phyloP scores from a whole-genome alignment of 2,888 invertebrate genomes.

The Saturnia japonica region DNA sequence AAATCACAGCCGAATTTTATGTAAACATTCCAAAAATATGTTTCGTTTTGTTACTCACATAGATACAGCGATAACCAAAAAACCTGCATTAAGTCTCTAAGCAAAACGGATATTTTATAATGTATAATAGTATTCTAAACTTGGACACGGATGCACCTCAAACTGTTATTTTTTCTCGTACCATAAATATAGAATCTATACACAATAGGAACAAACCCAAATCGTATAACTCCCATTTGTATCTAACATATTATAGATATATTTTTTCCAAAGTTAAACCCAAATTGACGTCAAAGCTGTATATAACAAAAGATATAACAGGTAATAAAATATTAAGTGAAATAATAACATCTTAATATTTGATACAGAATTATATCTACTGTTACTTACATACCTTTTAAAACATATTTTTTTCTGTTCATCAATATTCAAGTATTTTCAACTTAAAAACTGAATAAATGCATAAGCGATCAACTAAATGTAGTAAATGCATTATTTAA shows the following conservation, averaged over 20 bases:
- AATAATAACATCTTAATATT: no score
- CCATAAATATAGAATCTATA: not conserved
- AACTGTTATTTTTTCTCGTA: not conserved
- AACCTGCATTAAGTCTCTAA: not conserved
- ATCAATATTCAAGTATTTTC: not conserved
- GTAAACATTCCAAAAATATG: slow-evolving; percentile 61
- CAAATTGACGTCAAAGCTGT: no score
- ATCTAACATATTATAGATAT: not conserved
- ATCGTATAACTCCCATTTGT: no score
- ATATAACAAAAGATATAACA: no score
- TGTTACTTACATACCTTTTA: not conserved
- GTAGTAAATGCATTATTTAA: not conserved
- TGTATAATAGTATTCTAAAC: not conserved
- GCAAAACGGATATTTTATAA: not conserved
- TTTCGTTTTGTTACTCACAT: slow-evolving; percentile 18
- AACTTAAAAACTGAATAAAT: not conserved
- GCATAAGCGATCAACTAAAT: not conserved
- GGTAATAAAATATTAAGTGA: no score
- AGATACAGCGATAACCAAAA: not conserved
- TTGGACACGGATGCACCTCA: not conserved
- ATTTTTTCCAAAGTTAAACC: not conserved
- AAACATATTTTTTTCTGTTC: not conserved
- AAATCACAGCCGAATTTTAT: slow-evolving; percentile 70
- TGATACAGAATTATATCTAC: no score
- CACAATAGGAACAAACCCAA: not conserved